Evolutionary conservation across 2,888 invertebrate genomes (phyloP), one percentile per base, ranked within the genome.

Genomic region (Luffia ferchaultella): DNA sequence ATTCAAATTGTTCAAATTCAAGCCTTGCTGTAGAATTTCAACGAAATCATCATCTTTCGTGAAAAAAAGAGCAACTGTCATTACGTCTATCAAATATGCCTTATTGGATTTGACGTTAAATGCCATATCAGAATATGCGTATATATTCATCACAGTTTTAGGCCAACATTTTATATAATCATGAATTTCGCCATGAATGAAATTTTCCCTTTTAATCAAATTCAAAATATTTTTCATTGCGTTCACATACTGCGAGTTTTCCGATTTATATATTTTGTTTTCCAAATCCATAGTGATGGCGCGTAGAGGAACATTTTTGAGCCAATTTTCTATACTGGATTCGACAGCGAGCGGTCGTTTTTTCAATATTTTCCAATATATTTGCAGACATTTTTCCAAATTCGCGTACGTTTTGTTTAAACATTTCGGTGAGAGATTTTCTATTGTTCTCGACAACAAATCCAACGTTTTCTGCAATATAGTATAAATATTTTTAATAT

Each of bases 401-500:
- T 9, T 12, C n/a, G 46, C 40, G 43, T 41, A 19, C 12, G 49
- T 16, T 18, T 45, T 50, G 12, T 57, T 53, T 49, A 58, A 40
- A 18, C 50, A 44, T 1, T 52, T n/a, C 1, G 65, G 62, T 9
- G 57, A 53, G 9, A 66, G 30, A 1, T 57, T 57, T 48, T 51
- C 53, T 19, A 69, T 52, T 2, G 65, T 20, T 42, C 53, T 52
- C 0, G 60, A 50, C 0, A 73, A n/a, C 1, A 61, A 56, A 46
- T 60, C 49, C 0, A 62, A 9, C 2, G 67, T 62, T 56, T 58
- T 55, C 73, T 73, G 65, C 45, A 67, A 70, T 16, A 50, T 18
- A 58, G 52, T 5, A 18, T 3, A 3, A 46, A n/a, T 9, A 41
- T 30, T 41, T 42, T 7, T 18, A 40, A 50, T 1, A 16, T 42